Evolutionary conservation across 2,797 vertebrate genomes (phyloP).

Genomic region (Momotus momota): DNA sequence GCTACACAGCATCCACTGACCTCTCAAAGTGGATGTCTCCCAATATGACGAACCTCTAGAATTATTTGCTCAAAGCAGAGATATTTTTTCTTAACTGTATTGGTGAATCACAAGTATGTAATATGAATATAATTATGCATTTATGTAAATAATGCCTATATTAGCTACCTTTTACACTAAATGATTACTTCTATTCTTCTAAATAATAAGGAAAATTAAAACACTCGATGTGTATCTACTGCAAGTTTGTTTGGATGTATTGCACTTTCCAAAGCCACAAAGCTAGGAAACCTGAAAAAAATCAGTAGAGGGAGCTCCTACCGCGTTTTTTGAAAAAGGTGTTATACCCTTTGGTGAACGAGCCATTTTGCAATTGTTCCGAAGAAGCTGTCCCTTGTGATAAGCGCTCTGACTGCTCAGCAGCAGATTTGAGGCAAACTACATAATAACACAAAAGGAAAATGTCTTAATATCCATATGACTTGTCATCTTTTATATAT

Average conservation of each 20-base stretch:
- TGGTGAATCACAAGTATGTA: not conserved
- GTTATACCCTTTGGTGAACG: not conserved
- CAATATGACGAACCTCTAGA: not conserved
- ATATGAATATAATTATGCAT: not conserved
- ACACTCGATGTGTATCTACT: not conserved
- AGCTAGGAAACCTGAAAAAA: not conserved
- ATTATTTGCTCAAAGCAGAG: not conserved
- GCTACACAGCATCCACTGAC: not conserved
- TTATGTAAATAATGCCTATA: not conserved
- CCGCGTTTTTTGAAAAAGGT: not conserved
- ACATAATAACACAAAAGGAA: not conserved
- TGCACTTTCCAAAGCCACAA: not conserved
- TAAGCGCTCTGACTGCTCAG: not conserved
- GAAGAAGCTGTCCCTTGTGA: not conserved
- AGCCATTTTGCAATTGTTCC: not conserved
- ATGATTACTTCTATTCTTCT: not conserved
- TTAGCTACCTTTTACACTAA: not conserved
- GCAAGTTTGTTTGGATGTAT: not conserved
- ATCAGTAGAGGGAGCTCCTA: slow-evolving; percentile 67
- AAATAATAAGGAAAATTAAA: not conserved
- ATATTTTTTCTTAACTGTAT: not conserved
- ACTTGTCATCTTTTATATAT: not conserved
- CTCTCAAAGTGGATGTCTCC: not conserved
- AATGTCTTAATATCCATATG: not conserved
- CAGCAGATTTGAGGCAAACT: not conserved